Percentiles rank a stretch among this genome's conserved stretches.
These are phyloP conservation scores for Drosophila simulans DNA, from an alignment of 1,140 invertebrate genomes.

Conservation along the genomic window DNA sequence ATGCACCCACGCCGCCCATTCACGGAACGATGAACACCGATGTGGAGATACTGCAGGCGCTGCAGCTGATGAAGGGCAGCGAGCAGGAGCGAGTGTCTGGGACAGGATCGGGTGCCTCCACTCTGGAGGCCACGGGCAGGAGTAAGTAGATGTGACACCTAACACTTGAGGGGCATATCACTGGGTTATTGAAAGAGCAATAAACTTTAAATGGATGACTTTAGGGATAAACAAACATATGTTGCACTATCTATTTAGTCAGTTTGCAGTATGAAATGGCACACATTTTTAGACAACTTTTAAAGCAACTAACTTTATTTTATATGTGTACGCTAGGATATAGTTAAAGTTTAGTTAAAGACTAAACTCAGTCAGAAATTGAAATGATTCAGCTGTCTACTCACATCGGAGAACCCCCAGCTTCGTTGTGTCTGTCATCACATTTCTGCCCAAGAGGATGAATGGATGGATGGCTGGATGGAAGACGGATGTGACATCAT, in stretches of 20 bases:
- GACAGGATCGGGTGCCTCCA: constrained; percentile 21
- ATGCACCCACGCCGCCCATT: constrained; percentile 70
- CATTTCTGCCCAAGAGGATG: not conserved
- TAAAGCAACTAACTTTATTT: too few relatives aligned
- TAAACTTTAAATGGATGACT: too few relatives aligned
- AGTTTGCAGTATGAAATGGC: too few relatives aligned
- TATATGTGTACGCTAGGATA: too few relatives aligned
- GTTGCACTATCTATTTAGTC: too few relatives aligned
- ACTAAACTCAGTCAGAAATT: not conserved
- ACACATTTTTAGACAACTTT: too few relatives aligned
- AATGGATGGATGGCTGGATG: constrained; percentile 2
- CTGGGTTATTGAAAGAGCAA: too few relatives aligned
- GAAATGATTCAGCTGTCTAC: not conserved
- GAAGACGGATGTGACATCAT: constrained; percentile 75
- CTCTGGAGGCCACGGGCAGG: constrained; percentile 68
- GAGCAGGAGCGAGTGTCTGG: constrained; percentile 17
- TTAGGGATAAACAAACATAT: too few relatives aligned
- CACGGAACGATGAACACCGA: constrained; percentile 70
- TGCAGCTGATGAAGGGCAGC: constrained; percentile 8
- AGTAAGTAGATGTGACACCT: constrained; percentile 58
- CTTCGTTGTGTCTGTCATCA: constrained; percentile 16
- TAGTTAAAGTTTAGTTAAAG: too few relatives aligned
- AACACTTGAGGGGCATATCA: too few relatives aligned
- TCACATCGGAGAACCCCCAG: not conserved
- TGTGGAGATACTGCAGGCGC: constrained; percentile 26